Percentiles rank a stretch among this genome's conserved stretches.
Evolutionary conservation across 2,888 invertebrate genomes (phyloP).

Genomic region (Phragmatobia fuliginosa): DNA sequence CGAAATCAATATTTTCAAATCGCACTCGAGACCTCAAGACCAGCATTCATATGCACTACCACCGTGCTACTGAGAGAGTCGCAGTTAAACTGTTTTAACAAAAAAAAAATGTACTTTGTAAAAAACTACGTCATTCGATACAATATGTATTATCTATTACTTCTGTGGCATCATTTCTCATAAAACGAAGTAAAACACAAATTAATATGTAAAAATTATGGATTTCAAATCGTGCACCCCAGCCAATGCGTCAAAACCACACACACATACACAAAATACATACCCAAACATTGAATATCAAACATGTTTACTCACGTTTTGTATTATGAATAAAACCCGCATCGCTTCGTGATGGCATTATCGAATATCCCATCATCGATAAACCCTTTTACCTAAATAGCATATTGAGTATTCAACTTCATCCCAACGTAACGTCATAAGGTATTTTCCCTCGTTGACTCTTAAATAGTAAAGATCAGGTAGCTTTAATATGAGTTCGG

Average conservation of each 20-base stretch:
- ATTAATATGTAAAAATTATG: slow-evolving; percentile 40
- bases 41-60: no score
- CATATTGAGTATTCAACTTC: slow-evolving; percentile 71
- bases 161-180: background rate
- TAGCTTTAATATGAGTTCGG: slow-evolving; percentile 43
- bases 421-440: slow-evolving; percentile 58
- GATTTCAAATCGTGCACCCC: slow-evolving; percentile 32
- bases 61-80: no score
- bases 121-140: background rate
- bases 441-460: slow-evolving; percentile 37
- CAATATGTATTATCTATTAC: background rate
- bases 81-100: no score
- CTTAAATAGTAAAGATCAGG: slow-evolving; percentile 51
- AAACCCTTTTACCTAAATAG: slow-evolving; percentile 80
- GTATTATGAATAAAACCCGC: slow-evolving; percentile 67
- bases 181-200: background rate
- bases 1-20: no score
- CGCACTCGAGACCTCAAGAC: no score
- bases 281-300: slow-evolving; percentile 47
- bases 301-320: slow-evolving; percentile 54
- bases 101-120: background rate
- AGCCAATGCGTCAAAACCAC: slow-evolving; percentile 33
- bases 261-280: slow-evolving; percentile 29
- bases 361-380: slow-evolving; percentile 72
- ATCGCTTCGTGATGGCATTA: slow-evolving; percentile 65